Evolutionary conservation across 2,888 invertebrate genomes (phyloP), one percentile per base, ranked within the genome.

Genomic region (Chaetogeoica ovagalla): DNA sequence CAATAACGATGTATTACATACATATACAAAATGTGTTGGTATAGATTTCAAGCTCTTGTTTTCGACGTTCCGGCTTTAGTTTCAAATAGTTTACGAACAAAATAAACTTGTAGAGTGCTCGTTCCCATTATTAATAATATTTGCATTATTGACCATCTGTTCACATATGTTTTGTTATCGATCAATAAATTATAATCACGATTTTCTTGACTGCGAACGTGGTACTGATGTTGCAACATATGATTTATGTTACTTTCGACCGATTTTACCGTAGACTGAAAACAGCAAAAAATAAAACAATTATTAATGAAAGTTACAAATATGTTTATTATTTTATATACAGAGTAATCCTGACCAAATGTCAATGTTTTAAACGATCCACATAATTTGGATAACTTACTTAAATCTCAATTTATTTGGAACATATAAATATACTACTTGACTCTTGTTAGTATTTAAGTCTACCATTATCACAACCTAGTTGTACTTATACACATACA

Each of bases 111-210:
- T 70, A 92, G 86, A 1, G 92, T 89, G 15, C 93, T 93, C 0
- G 96, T 94, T 1, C 91, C 89, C 71, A 92, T 87, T 83, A 97
- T 93, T 1, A 96, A 93, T 43, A 92, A 81, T 83, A 96, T 94
- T 88, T 97, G 96, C 73, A 92, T 89, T 4, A 96, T 84, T 0
- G 97, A 97, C 94, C 96, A 97, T 82, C 91, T 91, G 82, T 93
- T 90, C n/a, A 97, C 93, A 86, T 96, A 96, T 8, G 89, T 87
- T 86, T 95, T 94, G 86, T 96, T 96, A 85, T 93, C 93, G 83
- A 90, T 85, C 39, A 96, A 87, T 82, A 96, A 87, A 84, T 94
- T 94, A 85, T 91, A 92, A 86, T 96, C 96, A 82, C 95, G 88
- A 0, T 93, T 91, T 85, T 96, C 95, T 81, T 91, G 89, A 71